Evolutionary conservation across 2,113 vertebrate species (phyloP), one percentile per base, ranked within the genome.

Genomic region (Ceuthmochares aereus): DNA sequence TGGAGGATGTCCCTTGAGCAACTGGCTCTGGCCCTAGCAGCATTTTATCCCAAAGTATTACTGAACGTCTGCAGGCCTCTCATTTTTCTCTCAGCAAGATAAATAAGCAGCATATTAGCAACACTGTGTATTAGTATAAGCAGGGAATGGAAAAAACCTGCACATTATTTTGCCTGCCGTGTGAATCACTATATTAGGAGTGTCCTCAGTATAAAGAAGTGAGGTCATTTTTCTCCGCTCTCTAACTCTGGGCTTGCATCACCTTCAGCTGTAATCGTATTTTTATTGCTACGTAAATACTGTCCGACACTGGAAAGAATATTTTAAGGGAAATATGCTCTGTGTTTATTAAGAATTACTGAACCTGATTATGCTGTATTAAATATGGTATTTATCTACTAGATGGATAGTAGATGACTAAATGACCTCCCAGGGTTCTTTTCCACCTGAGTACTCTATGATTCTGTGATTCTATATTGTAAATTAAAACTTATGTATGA

Each of bases 281-380:
- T 95, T 91, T 93, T 87, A 94, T 94, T 96, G 70, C 60, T 62
- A 4, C 67, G 42, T 93, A 89, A 95, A 88, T 77, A 92, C 83
- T 63, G 55, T 89, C 84, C 84, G n/a, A 58, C 90, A 87, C 83
- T 91, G 86, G 49, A 92, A 87, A 79, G 68, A 92, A 73, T 79
- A 84, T 89, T 89, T 92, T 87, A 84, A 78, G 90, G 82, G 83
- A 95, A 92, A 78, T 92, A 16, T 93, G 49, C 40, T 91, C 34
- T 93, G 13, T 91, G 52, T 87, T 93, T 89, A 90, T 96, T 84
- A 95, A 90, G 80, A 96, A 89, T 93, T 92, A 64, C 77, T 87
- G 70, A 84, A 74, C 59, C 69, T 89, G 72, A 95, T 93, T 73
- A 87, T 75, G 26, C 51, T 87, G 49, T 81, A 78, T 87, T 86